phyloP scores from a whole-genome alignment of 1,140 invertebrate species.

The Scaptomyza pallida region DNA sequence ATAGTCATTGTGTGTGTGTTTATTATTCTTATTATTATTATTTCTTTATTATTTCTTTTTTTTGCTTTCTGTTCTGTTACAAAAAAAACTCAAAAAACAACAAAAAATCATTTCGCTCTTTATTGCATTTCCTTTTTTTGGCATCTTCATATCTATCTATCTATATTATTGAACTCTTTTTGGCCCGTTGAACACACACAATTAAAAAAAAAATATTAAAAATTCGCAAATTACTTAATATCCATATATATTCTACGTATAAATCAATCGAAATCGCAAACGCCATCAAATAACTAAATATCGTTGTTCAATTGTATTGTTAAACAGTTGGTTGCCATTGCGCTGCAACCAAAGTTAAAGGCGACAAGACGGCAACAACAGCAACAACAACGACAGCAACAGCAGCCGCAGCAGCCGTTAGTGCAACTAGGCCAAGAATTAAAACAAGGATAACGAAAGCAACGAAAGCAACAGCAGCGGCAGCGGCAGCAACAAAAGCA shows the following conservation, averaged over 20 bases:
- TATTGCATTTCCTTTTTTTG: slow-evolving; percentile 11
- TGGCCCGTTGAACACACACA: slow-evolving; percentile 39
- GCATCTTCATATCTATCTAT: slow-evolving; percentile 11
- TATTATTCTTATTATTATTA: not conserved
- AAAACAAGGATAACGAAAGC: slow-evolving; percentile 20
- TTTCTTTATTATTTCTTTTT: slow-evolving; percentile 15
- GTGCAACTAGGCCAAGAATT: no score
- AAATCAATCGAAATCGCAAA: slow-evolving; percentile 8
- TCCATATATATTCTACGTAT: slow-evolving; percentile 4
- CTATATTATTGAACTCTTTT: slow-evolving; percentile 10
- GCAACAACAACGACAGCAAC: slow-evolving; percentile 8
- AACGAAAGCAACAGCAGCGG: slow-evolving; percentile 7
- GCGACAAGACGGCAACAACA: slow-evolving; percentile 59
- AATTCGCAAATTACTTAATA: slow-evolving; percentile 17
- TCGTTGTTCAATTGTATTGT: slow-evolving; percentile 7
- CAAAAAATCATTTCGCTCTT: not conserved
- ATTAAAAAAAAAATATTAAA: slow-evolving; percentile 26
- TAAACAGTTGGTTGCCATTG: slow-evolving; percentile 67
- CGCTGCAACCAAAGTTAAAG: slow-evolving; percentile 73
- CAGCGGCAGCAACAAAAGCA: not conserved
- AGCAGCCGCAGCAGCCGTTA: slow-evolving; percentile 7
- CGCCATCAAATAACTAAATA: not conserved
- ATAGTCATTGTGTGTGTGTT: slow-evolving; percentile 28
- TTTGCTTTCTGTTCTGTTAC: slow-evolving; percentile 15
- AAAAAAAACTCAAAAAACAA: no score